These are phyloP conservation scores for Malurus alboscapulatus DNA, from an alignment of 2,113 vertebrate genomes.

Conservation along the genomic window DNA sequence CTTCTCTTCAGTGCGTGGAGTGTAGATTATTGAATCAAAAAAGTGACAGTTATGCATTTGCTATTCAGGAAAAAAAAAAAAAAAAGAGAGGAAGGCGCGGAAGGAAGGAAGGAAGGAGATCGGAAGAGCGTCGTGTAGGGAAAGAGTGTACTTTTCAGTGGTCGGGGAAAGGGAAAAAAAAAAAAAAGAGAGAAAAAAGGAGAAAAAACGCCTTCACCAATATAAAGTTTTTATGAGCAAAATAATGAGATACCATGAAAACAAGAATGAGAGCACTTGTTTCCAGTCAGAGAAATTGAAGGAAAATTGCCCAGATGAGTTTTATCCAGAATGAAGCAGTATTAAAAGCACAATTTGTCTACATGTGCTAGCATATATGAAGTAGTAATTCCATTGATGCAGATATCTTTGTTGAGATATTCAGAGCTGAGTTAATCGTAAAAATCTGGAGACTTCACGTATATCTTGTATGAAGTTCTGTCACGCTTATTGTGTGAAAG, in stretches of 20 bases:
- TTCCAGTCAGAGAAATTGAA: neutral
- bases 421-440: neutral
- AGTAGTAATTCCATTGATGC: neutral
- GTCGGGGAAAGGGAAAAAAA: neutral
- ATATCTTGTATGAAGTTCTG: accelerated
- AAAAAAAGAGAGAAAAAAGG: neutral
- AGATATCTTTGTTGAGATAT: neutral
- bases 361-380: accelerated
- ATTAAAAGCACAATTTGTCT: neutral
- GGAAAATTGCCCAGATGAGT: neutral
- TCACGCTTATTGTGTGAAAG: accelerated
- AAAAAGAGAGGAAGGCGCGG: too few relatives aligned
- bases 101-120: too few relatives aligned
- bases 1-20: accelerated
- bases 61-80: neutral
- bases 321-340: neutral
- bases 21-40: neutral
- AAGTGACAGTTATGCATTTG: neutral
- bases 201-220: neutral
- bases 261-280: neutral
- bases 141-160: too few relatives aligned
- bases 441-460: neutral
- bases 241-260: neutral
- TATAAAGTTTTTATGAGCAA: neutral
- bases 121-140: too few relatives aligned